Base-by-base conservation (phyloP, 2,888 invertebrate species). In the Plusia festucae region DNA sequence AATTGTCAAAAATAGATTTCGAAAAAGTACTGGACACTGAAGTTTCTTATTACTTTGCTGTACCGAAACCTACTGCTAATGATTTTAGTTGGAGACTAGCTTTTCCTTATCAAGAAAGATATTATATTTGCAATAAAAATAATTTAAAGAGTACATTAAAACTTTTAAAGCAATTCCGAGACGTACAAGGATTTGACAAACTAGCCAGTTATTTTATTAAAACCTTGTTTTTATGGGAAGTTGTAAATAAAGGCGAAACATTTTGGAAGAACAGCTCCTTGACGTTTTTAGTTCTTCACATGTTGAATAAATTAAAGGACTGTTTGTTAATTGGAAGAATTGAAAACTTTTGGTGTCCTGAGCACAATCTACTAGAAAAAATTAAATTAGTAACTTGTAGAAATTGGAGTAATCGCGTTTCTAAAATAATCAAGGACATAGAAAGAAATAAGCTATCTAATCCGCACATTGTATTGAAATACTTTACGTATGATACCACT, bases 131-230 rank as follows among this genome's bases (percentile, higher is more conserved):
- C n/a, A 74, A 85, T 55, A 89, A 79, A 65, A 73, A 90, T 65
- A 89, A 91, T 73, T 85, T 91, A 70, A 91, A 91, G 78, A 86
- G 86, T 68, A 79, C 85, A 6, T 65, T 90, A 22, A 90, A 88
- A 76, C 82, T 91, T 27, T 61, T 91, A 24, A 91, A 91, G 73
- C 74, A 89, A 52, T 82, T 91, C 53, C 83, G 91, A 46, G 90
- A 91, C 68, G 66, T 85, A 8, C 91, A 91, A 79, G 88, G 87
- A 20, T 91, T 91, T 65, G 81, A 87, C 40, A 85, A 86, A 73
- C 60, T 91, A 32, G 89, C 89, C n/a, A 91, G 91, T 69, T 91
- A 91, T 72, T 90, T 85, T 55, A 91, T 91, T 60, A 91, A 91
- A 82, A 88, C 91, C 4, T 69, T 91, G 68, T 91, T 91, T 85